Base-by-base conservation (phyloP, 2,113 vertebrate genomes). In the Pionites leucogaster region DNA sequence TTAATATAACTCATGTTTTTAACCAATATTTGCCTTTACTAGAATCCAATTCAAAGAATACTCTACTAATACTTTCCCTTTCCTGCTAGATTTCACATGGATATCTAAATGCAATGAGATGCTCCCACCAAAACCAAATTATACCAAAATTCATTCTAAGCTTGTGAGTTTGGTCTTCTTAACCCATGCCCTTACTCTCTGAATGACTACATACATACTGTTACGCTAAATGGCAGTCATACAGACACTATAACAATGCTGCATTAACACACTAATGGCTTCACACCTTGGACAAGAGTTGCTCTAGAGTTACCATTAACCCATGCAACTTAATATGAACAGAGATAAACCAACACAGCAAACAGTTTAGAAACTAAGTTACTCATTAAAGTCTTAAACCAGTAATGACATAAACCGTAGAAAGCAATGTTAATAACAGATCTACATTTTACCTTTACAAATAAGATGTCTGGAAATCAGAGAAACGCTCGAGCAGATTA, bases 261-360 rank as follows among this genome's bases (percentile, higher is more conserved):
- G 9, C 18, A 27, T 29, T 82, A 42, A 67, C 8, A 67, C 6
- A 70, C 35, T 59, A 74, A 46, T 7, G 11, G 63, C 47, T 9
- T 57, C 53, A 80, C 17, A 77, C 4, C 20, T 49, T 10, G 18
- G 22, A 47, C 27, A 28, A 65, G 27, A 80, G 17, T 2, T 39
- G n/a, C 27, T n/a, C 3, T 8, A 78, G 57, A 41, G 28, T 37
- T 27, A 49, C 19, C 12, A 25, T 41, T 47, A 46, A 87, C 20
- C 17, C 16, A 7, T 16, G 60, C 16, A 50, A 31, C 8, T 70
- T 24, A 29, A 18, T 79, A 25, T 33, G 22, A 37, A 63, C 31
- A 53, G 46, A 82, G 81, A 4, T 35, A 39, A 0, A 69, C 1
- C 7, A 11, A 6, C 18, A n/a, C 1, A 16, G 41, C 76, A 80